phyloP scores from a whole-genome alignment of 2,113 vertebrate species.

The Coryphaenoides rupestris region DNA sequence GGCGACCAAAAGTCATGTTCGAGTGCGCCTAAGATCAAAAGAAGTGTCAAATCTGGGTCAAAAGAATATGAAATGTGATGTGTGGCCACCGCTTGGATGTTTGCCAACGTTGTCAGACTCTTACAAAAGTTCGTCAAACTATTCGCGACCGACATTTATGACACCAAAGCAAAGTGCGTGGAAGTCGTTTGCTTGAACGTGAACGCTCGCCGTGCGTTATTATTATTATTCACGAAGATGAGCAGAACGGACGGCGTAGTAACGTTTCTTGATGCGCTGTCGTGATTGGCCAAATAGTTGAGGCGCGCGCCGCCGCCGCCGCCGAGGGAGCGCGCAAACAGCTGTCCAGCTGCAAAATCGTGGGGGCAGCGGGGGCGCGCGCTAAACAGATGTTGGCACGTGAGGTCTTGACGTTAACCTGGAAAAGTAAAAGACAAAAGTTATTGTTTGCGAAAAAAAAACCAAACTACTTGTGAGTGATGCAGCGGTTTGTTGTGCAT shows the following conservation, averaged over 20 bases:
- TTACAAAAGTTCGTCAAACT: constrained; percentile 19
- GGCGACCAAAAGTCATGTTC: no score
- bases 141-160: not conserved
- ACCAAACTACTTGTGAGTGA: no score
- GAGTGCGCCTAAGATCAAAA: no score
- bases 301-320: constrained; percentile 38
- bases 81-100: not conserved
- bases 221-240: no score
- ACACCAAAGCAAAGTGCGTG: not conserved
- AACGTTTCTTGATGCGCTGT: constrained; percentile 22
- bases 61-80: constrained; percentile 4
- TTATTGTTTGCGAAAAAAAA: no score
- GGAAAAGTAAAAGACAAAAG: no score
- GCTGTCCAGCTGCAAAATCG: constrained; percentile 56
- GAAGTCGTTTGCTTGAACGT: not conserved
- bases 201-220: no score
- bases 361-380: constrained; percentile 34
- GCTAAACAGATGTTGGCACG: constrained; percentile 47
- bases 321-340: constrained; percentile 62
- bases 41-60: not conserved
- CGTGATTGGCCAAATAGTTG: constrained; percentile 1
- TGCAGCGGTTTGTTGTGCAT: no score
- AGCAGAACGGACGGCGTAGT: constrained; percentile 11
- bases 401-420: constrained; percentile 19
- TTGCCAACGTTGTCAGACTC: constrained; percentile 2